Base-by-base conservation (phyloP, 2,797 vertebrate species). In the Pteropus rufus region DNA sequence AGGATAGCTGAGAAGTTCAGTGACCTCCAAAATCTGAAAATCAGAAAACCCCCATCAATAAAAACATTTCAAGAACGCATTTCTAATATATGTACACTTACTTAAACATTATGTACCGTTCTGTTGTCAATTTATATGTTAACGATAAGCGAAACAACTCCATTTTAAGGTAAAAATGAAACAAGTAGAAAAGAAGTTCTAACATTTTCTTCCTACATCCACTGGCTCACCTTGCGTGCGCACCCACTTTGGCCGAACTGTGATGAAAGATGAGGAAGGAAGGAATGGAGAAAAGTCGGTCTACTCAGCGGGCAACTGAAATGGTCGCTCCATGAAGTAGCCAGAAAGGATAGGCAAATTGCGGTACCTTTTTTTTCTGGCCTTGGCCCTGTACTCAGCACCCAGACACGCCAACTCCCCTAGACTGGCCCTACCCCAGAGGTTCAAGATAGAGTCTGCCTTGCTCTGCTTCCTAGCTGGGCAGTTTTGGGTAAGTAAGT, bases 151-250 rank as follows among this genome's bases (percentile, higher is more conserved):
- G 72, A 94, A 93, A 29, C 1, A 65, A 36, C 14, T 62, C 34
- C 31, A 65, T 65, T 60, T 75, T 21, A 89, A 39, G 62, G 19
- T 31, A n/a, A 4, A 81, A 75, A 65, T 26, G 41, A 65, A 85
- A 39, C n/a, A 65, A 62, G 91, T 24, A 89, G 34, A 49, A 62
- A 49, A 19, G 41, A 62, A n/a, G 10, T 14, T 62, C 12, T 72
- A 18, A 23, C 23, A 19, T 16, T 26, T 62, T 70, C 36, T 24
- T 84, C 34, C 39, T 34, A 0, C 7, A 4, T 46, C 52, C 5
- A 4, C 18, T 11, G 41, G 15, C 8, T 52, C 0, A 0, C 29
- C n/a, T 36, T 12, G 15, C 5, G 7, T 12, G 23, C 2, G 5
- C 9, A 23, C 10, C 23, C 8, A 16, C 64, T 70, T 14, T 5